phyloP scores from a whole-genome alignment of 2,113 vertebrate genomes.

The Nibea coibor region DNA sequence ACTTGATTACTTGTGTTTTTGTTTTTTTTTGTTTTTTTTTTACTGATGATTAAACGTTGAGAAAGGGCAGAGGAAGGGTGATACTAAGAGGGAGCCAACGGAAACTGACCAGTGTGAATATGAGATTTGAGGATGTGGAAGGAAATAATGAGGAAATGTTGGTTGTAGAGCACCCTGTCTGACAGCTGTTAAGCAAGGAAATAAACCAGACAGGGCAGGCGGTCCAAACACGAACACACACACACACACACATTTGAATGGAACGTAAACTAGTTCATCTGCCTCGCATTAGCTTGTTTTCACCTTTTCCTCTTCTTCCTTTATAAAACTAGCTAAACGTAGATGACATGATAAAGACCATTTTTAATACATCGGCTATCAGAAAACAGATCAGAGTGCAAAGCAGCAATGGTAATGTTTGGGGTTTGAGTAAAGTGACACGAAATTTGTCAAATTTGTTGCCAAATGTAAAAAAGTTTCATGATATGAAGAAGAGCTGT shows the following conservation, averaged over 20 bases:
- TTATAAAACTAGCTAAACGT: constrained; percentile 12
- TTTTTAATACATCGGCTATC: neutral
- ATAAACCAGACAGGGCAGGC: constrained; percentile 40
- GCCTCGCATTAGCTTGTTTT: neutral
- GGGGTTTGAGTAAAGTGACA: neutral
- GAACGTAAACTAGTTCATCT: neutral
- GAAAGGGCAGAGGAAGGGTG: neutral
- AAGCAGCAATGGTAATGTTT: neutral
- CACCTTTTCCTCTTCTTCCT: neutral
- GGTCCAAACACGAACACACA: constrained; percentile 3
- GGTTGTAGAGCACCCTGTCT: constrained; percentile 12
- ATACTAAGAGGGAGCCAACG: neutral
- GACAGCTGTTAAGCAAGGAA: constrained; percentile 41
- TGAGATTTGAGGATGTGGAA: constrained; percentile 14
- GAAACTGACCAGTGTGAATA: constrained; percentile 19
- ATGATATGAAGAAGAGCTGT: neutral
- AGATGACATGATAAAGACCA: neutral
- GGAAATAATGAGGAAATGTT: constrained; percentile 18
- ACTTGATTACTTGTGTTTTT: neutral
- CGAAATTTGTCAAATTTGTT: neutral
- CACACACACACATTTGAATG: neutral
- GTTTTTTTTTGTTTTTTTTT: neutral
- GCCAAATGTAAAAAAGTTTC: neutral
- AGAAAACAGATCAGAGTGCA: neutral
- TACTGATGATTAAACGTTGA: neutral